Conservation (phyloP, 2,113 vertebrate species). For the Microcebus lehilahytsara region DNA sequence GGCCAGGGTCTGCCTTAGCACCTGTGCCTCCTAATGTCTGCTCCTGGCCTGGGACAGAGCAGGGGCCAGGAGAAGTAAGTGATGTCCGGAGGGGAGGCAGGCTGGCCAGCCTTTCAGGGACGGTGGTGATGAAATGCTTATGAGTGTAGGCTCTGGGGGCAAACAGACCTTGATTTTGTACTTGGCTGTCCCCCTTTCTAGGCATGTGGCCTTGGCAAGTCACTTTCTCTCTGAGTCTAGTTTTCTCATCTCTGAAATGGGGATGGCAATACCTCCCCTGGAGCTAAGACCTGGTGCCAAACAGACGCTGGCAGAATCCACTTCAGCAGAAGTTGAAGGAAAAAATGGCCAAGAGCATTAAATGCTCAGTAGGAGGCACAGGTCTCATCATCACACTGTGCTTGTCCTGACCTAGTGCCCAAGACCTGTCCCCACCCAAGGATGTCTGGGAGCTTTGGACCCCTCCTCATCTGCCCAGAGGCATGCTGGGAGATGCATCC, state of each 20-base stretch:
- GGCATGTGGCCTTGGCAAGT: background rate
- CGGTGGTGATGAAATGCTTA: background rate
- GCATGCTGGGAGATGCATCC: background rate
- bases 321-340: background rate
- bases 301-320: background rate
- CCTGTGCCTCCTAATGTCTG: background rate
- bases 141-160: background rate
- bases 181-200: background rate
- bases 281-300: background rate
- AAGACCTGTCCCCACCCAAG: background rate
- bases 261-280: background rate
- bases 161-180: background rate
- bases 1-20: background rate
- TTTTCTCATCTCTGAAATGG: background rate
- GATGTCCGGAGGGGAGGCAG: background rate
- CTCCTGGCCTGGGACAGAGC: background rate
- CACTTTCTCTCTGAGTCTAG: slow-evolving; percentile 20
- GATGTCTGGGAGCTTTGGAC: background rate
- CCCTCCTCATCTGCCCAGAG: background rate
- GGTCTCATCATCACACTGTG: rapidly evolving
- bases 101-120: background rate
- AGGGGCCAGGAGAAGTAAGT: background rate
- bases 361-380: background rate
- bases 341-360: background rate
- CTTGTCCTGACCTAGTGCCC: background rate